These are phyloP conservation scores for Cyprinodon variegatus DNA, from an alignment of 2,113 vertebrate genomes.

Conservation along the genomic window DNA sequence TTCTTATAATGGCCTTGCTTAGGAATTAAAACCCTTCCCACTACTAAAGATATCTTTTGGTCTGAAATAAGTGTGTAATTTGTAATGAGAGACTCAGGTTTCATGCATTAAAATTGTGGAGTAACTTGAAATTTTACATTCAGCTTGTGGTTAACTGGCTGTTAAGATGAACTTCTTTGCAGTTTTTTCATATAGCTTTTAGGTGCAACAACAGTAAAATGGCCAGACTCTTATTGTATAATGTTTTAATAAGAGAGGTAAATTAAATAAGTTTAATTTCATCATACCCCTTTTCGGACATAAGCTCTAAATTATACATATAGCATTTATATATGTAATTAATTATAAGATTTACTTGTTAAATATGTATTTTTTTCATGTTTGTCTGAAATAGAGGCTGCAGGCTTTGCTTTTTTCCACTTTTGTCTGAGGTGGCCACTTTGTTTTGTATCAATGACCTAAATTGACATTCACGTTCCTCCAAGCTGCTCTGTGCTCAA, in stretches of 20 bases:
- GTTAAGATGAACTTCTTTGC: neutral
- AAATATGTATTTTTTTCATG: too few relatives aligned
- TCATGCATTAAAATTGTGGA: neutral
- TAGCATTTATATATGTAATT: too few relatives aligned
- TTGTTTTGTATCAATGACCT: neutral
- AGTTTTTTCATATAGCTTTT: neutral
- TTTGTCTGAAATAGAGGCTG: too few relatives aligned
- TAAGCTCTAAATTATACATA: too few relatives aligned
- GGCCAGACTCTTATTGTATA: too few relatives aligned
- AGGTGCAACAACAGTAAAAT: too few relatives aligned
- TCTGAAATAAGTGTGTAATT: neutral
- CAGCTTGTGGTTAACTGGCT: neutral
- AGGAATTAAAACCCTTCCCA: neutral
- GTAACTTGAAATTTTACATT: neutral
- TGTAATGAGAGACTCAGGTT: neutral
- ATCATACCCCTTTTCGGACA: too few relatives aligned
- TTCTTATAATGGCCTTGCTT: neutral
- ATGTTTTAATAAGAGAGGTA: too few relatives aligned
- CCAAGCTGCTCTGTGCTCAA: neutral
- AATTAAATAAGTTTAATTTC: too few relatives aligned
- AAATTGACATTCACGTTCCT: neutral
- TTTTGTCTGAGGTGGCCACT: too few relatives aligned
- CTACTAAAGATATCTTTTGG: neutral
- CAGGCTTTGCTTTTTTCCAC: too few relatives aligned
- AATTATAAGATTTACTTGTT: too few relatives aligned